Conservation (phyloP, 2,113 vertebrate genomes). For the Hiodon alosoides region DNA sequence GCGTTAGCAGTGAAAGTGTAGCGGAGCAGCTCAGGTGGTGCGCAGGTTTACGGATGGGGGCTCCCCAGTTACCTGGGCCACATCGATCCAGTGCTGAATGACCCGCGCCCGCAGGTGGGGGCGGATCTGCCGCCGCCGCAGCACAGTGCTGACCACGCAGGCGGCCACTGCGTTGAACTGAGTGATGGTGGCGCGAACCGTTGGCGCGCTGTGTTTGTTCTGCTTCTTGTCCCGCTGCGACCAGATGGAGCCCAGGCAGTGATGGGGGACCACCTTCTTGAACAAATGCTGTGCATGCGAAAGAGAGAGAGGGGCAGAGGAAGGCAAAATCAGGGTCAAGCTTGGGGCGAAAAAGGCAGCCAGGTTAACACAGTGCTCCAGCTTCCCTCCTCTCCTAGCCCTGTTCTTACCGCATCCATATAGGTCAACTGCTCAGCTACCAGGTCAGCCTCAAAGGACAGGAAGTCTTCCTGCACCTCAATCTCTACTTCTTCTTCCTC, state of each 20-base stretch:
- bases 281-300: conserved; percentile 72
- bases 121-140: conserved; percentile 70
- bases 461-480: conserved; percentile 71
- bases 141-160: conserved; percentile 82
- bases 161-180: conserved; percentile 88
- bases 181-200: conserved; percentile 83
- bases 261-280: conserved; percentile 86
- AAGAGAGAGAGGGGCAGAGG: background rate
- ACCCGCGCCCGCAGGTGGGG: conserved; percentile 79
- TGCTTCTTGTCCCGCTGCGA: conserved; percentile 85
- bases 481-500: conserved; percentile 75
- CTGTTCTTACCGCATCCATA: conserved; percentile 81
- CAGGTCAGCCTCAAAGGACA: conserved; percentile 73
- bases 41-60: background rate
- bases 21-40: background rate
- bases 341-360: too few relatives aligned
- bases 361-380: background rate
- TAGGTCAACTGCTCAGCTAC: conserved; percentile 93
- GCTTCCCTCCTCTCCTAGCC: background rate
- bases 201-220: conserved; percentile 79
- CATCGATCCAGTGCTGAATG: conserved; percentile 91
- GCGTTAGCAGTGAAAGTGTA: background rate
- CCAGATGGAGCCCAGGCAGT: conserved; percentile 91
- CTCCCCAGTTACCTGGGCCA: conserved; percentile 72
- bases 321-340: background rate